These are phyloP conservation scores for Blastomussa wellsi DNA, from an alignment of 92 coral and sea anemone genomes.

Conservation along the genomic window DNA sequence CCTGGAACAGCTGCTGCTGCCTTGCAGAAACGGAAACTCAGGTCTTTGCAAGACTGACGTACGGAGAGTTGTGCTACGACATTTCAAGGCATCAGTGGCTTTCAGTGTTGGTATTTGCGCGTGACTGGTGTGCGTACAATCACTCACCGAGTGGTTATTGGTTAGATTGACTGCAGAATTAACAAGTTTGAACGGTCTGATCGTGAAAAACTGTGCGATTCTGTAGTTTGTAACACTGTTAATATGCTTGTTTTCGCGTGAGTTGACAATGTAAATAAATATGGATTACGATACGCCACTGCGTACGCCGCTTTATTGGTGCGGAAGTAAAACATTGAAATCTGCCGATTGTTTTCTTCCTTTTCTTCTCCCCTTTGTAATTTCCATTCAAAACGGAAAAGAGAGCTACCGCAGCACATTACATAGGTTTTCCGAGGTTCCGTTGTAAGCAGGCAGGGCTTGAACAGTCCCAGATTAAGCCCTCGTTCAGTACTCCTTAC, in stretches of 20 bases:
- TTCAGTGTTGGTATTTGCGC: not conserved
- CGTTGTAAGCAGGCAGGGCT: not conserved
- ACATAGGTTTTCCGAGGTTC: not conserved
- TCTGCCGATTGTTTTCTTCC: not conserved
- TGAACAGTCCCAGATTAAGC: not conserved
- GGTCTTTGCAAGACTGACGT: constrained; percentile 22
- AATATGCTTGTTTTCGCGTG: constrained; percentile 8
- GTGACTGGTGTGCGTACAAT: not conserved
- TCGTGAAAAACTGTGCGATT: not conserved
- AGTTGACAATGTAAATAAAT: constrained; percentile 26
- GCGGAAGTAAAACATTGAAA: not conserved
- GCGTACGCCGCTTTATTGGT: not conserved
- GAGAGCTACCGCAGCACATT: not conserved
- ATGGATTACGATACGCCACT: not conserved
- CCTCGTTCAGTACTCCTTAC: too few species aligned
- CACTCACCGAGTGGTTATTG: not conserved
- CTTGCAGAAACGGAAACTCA: constrained; percentile 66
- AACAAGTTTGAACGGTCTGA: not conserved
- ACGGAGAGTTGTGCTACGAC: not conserved
- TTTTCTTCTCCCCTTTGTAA: not conserved
- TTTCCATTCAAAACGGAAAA: too few species aligned
- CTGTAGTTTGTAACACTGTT: not conserved
- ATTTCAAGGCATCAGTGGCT: not conserved
- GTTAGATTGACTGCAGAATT: not conserved
- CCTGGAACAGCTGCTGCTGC: constrained; percentile 87